A percentile compares a stretch with the other conserved stretches of the same genome.
Conservation (phyloP, 1,140 invertebrate genomes). For the Hydropsyche tenuis region DNA sequence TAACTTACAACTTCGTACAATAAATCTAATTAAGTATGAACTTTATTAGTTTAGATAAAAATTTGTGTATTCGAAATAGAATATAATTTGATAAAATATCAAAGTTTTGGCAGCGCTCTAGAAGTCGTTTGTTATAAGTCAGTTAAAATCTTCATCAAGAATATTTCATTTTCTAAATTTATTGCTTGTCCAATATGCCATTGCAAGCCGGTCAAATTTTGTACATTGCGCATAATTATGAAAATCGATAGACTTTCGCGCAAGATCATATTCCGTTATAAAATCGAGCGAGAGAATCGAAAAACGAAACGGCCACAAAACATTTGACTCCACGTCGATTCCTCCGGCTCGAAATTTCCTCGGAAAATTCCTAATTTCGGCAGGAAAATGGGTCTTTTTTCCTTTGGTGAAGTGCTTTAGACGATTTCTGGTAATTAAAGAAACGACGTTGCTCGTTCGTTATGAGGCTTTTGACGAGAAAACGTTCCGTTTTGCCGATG, state of each 20-base stretch:
- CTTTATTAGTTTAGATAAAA: too few relatives aligned
- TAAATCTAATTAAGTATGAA: too few relatives aligned
- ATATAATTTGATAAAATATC: conserved; percentile 12
- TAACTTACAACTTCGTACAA: too few relatives aligned
- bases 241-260: too few relatives aligned
- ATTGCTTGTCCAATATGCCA: too few relatives aligned
- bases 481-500: background rate
- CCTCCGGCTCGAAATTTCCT: background rate
- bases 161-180: too few relatives aligned
- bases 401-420: background rate
- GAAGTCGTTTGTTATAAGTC: too few relatives aligned
- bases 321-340: background rate
- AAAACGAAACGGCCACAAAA: background rate
- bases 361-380: background rate
- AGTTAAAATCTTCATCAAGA: too few relatives aligned
- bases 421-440: conserved; percentile 15
- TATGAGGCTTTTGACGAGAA: background rate
- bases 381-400: background rate
- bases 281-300: too few relatives aligned
- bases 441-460: conserved; percentile 9
- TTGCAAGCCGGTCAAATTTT: too few relatives aligned
- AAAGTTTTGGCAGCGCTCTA: background rate
- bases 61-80: background rate
- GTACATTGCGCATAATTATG: too few relatives aligned
- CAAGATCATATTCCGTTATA: too few relatives aligned